These are phyloP conservation scores for Heliconius ethilla DNA, from an alignment of 2,888 invertebrate species.

Conservation along the genomic window DNA sequence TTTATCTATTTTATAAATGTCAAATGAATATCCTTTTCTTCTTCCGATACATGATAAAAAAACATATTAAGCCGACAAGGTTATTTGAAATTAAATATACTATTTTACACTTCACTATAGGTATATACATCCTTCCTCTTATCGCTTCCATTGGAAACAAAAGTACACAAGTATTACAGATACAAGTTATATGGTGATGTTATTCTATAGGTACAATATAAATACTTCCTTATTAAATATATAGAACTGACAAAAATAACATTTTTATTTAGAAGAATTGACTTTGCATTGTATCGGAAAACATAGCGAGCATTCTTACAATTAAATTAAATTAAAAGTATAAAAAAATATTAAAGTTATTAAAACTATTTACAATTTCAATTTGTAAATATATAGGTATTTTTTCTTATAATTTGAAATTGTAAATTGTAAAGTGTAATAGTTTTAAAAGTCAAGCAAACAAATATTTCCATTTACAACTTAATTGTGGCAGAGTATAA, in stretches of 20 bases:
- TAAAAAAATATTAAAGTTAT: too few relatives aligned
- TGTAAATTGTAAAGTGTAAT: not conserved
- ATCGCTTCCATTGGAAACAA: not conserved
- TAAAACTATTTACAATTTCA: too few relatives aligned
- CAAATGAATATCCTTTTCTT: not conserved
- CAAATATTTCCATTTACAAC: not conserved
- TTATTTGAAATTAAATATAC: not conserved
- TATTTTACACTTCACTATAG: not conserved
- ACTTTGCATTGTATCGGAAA: not conserved
- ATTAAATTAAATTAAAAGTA: not conserved
- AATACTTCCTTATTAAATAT: not conserved
- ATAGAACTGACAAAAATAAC: too few relatives aligned
- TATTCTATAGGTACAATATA: not conserved
- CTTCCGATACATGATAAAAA: conserved; percentile 1
- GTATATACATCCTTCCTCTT: not conserved
- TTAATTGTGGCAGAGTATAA: not conserved
- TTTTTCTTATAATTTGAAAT: not conserved
- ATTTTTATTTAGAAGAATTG: too few relatives aligned
- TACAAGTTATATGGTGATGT: not conserved
- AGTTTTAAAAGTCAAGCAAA: not conserved
- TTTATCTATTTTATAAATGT: not conserved
- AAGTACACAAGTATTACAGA: not conserved
- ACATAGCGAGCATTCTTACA: not conserved
- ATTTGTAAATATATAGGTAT: too few relatives aligned
- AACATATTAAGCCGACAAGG: conserved; percentile 5